These are phyloP conservation scores for Sarcophaga variegata DNA, from an alignment of 2,888 invertebrate genomes.

Conservation along the genomic window DNA sequence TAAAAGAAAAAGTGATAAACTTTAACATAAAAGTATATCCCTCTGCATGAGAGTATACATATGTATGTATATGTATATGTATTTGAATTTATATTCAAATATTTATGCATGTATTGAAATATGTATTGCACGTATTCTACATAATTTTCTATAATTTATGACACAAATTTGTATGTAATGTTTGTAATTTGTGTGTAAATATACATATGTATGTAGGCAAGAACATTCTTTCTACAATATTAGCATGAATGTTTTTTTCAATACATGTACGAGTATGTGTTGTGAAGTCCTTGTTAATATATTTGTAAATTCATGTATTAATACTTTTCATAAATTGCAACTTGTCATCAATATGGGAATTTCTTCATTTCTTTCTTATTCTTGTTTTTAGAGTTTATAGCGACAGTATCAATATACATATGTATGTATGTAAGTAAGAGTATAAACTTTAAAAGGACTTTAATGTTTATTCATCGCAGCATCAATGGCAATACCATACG, in stretches of 20 bases:
- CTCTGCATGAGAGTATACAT: not conserved
- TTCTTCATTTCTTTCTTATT: slow-evolving; percentile 6
- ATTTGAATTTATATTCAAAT: not conserved
- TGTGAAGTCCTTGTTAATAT: slow-evolving; percentile 6
- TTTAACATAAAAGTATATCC: slow-evolving; percentile 18
- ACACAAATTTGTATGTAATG: not conserved
- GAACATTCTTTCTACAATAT: not conserved
- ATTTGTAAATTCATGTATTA: slow-evolving; percentile 20
- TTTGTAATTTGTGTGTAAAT: not conserved
- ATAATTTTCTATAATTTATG: slow-evolving; percentile 53
- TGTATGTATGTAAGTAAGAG: not conserved
- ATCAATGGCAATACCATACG: too few species aligned
- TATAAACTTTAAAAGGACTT: slow-evolving; percentile 52
- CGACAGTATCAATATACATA: slow-evolving; percentile 33
- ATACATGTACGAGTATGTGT: not conserved
- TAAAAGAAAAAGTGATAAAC: slow-evolving; percentile 35
- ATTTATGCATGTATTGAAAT: slow-evolving; percentile 16
- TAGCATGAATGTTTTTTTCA: not conserved
- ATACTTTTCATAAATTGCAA: slow-evolving; percentile 50
- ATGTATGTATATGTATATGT: not conserved
- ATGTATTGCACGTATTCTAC: slow-evolving; percentile 29
- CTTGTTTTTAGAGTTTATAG: not conserved
- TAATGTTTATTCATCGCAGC: slow-evolving; percentile 10
- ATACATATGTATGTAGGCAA: not conserved
- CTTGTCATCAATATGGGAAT: slow-evolving; percentile 57